A percentile compares a stretch with the other conserved stretches of the same genome.
Evolutionary conservation across 2,888 invertebrate species (phyloP).

Genomic region (Linnaemya vulpina): DNA sequence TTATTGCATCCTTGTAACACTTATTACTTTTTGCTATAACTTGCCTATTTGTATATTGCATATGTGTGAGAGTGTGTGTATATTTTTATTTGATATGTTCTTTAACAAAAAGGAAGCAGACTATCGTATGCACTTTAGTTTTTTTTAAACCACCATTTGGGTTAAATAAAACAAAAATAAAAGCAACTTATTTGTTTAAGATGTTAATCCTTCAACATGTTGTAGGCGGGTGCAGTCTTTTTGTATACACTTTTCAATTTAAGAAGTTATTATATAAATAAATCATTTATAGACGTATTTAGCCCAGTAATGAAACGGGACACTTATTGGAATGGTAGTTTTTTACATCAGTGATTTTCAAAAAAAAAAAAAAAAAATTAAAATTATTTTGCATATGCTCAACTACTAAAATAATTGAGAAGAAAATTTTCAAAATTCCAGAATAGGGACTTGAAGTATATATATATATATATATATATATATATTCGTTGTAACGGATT

Average conservation of each 20-base stretch:
- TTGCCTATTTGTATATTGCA: neutral
- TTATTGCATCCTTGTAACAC: slow-evolving; percentile 68
- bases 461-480: too few species aligned
- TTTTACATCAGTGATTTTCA: neutral
- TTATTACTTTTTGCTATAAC: slow-evolving; percentile 56
- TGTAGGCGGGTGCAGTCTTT: neutral
- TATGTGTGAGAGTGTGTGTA: neutral
- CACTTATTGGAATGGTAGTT: neutral
- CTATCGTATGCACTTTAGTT: slow-evolving; percentile 45
- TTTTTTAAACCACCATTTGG: slow-evolving; percentile 35
- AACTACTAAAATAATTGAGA: too few species aligned
- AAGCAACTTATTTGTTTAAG: slow-evolving; percentile 2
- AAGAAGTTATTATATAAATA: neutral
- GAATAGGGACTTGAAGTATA: too few species aligned
- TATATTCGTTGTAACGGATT: too few species aligned
- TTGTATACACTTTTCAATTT: neutral
- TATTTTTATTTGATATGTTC: neutral
- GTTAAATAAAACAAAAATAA: slow-evolving; percentile 4
- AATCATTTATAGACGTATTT: neutral
- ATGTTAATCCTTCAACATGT: slow-evolving; percentile 23
- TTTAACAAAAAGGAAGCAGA: slow-evolving; percentile 40
- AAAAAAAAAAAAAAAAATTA: too few species aligned
- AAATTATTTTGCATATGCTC: too few species aligned
- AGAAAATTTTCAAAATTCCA: too few species aligned
- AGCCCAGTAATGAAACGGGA: neutral